These are phyloP conservation scores for Calidris pugnax DNA, from an alignment of 2,113 vertebrate species.

Conservation along the genomic window DNA sequence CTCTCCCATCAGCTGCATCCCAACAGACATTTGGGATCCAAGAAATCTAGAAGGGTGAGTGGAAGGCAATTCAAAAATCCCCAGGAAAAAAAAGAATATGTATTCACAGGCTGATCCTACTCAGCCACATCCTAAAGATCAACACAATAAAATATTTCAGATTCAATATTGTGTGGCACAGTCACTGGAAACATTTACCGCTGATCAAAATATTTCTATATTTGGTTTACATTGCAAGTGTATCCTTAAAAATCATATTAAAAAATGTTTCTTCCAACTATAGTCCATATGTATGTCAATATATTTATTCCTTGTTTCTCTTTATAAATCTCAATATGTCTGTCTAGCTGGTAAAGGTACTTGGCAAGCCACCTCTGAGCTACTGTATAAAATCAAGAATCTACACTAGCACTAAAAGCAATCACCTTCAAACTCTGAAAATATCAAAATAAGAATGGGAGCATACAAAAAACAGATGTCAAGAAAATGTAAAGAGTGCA, in stretches of 20 bases:
- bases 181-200: neutral
- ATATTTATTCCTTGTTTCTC: neutral
- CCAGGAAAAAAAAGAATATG: neutral
- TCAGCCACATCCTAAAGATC: neutral
- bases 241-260: slow-evolving; percentile 1
- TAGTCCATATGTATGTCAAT: neutral
- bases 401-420: neutral
- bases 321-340: neutral
- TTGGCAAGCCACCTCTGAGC: neutral
- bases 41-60: neutral
- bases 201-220: neutral
- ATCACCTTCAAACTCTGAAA: neutral
- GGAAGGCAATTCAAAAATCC: neutral
- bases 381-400: neutral
- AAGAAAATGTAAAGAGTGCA: slow-evolving; percentile 9
- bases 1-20: neutral
- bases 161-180: neutral
- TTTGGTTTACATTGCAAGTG: neutral
- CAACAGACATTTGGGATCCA: neutral
- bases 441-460: neutral
- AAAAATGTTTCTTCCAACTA: neutral
- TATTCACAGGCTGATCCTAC: neutral
- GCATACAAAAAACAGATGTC: neutral
- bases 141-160: neutral
- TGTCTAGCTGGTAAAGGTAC: neutral